These are phyloP conservation scores for Calonectris borealis DNA, from an alignment of 2,113 vertebrate genomes.

Conservation along the genomic window DNA sequence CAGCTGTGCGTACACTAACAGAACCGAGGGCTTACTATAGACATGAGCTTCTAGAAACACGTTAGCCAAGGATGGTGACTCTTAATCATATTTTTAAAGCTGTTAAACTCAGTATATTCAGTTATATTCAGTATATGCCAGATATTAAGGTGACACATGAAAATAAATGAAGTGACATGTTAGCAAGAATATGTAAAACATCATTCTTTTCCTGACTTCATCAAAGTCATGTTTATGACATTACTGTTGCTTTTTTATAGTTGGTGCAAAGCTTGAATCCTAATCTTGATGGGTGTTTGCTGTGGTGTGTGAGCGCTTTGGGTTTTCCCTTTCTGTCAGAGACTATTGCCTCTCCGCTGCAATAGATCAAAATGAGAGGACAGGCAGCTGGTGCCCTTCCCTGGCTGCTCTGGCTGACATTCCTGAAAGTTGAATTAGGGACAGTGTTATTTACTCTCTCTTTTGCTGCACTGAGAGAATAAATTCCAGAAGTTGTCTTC, in stretches of 20 bases:
- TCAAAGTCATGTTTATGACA: neutral
- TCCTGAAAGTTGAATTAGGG: conserved; percentile 65
- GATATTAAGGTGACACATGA: neutral
- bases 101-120: neutral
- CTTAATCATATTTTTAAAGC: neutral
- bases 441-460: conserved; percentile 62
- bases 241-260: neutral
- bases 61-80: neutral
- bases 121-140: neutral
- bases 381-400: conserved; percentile 55
- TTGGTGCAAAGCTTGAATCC: neutral
- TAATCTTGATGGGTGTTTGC: neutral
- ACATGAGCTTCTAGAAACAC: neutral
- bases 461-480: conserved; percentile 23
- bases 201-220: neutral
- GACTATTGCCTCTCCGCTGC: neutral
- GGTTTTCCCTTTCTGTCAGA: neutral
- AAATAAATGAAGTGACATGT: neutral
- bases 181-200: neutral
- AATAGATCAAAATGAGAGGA: conserved; percentile 27
- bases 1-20: neutral
- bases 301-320: neutral
- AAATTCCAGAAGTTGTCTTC: conserved; percentile 37
- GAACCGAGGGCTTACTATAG: neutral
- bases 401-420: conserved; percentile 51